These are phyloP conservation scores for Lasioglossum albipes DNA, from an alignment of 1,140 invertebrate genomes.

Conservation along the genomic window DNA sequence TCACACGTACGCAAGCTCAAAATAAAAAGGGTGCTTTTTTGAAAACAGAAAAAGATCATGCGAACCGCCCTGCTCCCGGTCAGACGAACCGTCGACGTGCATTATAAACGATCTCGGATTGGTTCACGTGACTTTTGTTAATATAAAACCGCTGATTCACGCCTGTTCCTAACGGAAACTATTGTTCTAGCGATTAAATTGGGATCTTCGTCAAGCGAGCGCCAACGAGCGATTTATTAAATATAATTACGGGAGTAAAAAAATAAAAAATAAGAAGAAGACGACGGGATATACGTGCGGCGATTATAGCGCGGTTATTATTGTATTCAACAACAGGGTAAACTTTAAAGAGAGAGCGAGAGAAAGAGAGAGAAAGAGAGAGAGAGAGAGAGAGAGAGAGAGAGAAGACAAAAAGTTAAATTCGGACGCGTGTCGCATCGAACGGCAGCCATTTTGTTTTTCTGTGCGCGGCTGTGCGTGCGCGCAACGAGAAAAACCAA, in stretches of 20 bases:
- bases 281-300: slow-evolving; percentile 63
- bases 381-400: neutral
- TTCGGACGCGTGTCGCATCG: slow-evolving; percentile 67
- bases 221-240: slow-evolving; percentile 57
- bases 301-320: slow-evolving; percentile 69
- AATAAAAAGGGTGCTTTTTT: too few species aligned
- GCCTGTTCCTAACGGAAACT: slow-evolving; percentile 49
- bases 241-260: slow-evolving; percentile 48
- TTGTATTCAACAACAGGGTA: slow-evolving; percentile 79
- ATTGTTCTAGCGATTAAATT: slow-evolving; percentile 54
- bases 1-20: too few species aligned
- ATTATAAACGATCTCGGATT: slow-evolving; percentile 19
- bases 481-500: slow-evolving; percentile 17
- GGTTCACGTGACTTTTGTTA: slow-evolving; percentile 40
- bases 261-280: slow-evolving; percentile 1
- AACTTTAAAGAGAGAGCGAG: slow-evolving; percentile 48
- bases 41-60: too few species aligned
- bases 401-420: slow-evolving; percentile 34
- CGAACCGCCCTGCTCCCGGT: slow-evolving; percentile 6
- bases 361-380: too few species aligned
- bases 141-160: slow-evolving; percentile 30
- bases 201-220: slow-evolving; percentile 61
- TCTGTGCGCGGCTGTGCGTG: slow-evolving; percentile 45
- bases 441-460: slow-evolving; percentile 75
- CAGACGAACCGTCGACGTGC: slow-evolving; percentile 18